phyloP scores from a whole-genome alignment of 2,113 vertebrate genomes.

The Falco punctatus region DNA sequence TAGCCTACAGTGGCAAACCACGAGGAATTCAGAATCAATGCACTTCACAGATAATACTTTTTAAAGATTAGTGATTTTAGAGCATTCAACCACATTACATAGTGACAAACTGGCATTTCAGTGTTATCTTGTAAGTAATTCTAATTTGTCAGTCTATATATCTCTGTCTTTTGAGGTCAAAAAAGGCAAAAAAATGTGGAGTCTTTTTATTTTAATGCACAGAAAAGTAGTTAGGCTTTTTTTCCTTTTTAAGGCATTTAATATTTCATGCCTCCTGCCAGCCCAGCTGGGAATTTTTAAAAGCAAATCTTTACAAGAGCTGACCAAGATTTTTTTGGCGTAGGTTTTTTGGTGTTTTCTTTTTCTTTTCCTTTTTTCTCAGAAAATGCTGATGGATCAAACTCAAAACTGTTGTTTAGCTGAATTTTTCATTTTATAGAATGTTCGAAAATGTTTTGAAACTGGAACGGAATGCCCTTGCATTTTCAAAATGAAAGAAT shows the following conservation, averaged over 20 bases:
- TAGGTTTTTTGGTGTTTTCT: background rate
- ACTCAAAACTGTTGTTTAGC: background rate
- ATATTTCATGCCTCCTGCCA: slow-evolving; percentile 16
- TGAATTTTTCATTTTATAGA: background rate
- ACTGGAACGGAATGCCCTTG: background rate
- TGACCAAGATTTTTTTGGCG: background rate
- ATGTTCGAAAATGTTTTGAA: background rate
- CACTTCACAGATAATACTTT: background rate
- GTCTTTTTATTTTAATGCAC: background rate
- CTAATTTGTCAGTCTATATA: background rate
- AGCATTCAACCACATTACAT: background rate
- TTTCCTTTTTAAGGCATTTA: slow-evolving; percentile 16
- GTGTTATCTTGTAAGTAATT: background rate
- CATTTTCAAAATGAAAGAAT: background rate
- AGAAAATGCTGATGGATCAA: background rate
- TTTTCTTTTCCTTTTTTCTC: rapidly evolving
- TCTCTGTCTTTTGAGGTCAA: background rate
- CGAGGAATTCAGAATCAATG: background rate
- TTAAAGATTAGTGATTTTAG: background rate
- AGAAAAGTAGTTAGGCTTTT: background rate
- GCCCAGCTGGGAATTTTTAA: background rate
- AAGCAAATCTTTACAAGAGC: background rate
- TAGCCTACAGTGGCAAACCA: background rate
- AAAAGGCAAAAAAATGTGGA: background rate
- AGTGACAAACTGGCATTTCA: background rate